These are phyloP conservation scores for Drosophila pegasa DNA, from an alignment of 2,888 invertebrate genomes.

Conservation along the genomic window DNA sequence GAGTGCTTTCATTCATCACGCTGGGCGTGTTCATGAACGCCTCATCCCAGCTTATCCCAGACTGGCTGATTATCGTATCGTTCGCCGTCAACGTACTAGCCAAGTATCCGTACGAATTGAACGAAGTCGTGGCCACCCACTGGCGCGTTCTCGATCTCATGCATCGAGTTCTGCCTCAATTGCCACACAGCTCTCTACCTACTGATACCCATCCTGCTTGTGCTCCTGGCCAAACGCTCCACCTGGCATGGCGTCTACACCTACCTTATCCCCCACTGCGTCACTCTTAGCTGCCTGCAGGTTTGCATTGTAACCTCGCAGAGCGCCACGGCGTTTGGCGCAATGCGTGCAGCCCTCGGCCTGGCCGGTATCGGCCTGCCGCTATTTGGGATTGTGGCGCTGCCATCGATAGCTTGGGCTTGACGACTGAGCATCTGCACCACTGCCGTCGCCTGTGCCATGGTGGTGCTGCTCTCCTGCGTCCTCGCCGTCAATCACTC, in stretches of 20 bases:
- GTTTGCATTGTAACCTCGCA: constrained; percentile 92
- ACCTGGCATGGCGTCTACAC: constrained; percentile 93
- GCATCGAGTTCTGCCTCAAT: constrained; percentile 85
- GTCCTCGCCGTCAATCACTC: constrained; percentile 88
- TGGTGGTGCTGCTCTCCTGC: constrained; percentile 88
- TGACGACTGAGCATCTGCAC: constrained; percentile 88
- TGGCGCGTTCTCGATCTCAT: constrained; percentile 92
- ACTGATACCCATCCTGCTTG: constrained; percentile 89
- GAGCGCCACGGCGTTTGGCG: constrained; percentile 92
- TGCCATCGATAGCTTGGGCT: constrained; percentile 86
- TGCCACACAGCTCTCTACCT: constrained; percentile 91
- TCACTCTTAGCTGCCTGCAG: constrained; percentile 91
- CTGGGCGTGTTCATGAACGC: constrained; percentile 89
- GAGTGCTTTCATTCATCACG: constrained; percentile 91
- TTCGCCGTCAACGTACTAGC: constrained; percentile 93
- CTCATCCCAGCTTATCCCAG: constrained; percentile 86
- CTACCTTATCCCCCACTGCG: constrained; percentile 93
- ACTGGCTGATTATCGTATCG: constrained; percentile 90
- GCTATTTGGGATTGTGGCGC: constrained; percentile 89
- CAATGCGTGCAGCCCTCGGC: constrained; percentile 91
- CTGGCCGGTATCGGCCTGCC: constrained; percentile 92
- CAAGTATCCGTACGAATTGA: constrained; percentile 94
- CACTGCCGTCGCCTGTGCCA: constrained; percentile 86
- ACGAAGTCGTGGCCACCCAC: constrained; percentile 92
- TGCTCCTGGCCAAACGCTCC: constrained; percentile 90